phyloP scores from a whole-genome alignment of 2,888 invertebrate genomes.

The Papilio demoleus region DNA sequence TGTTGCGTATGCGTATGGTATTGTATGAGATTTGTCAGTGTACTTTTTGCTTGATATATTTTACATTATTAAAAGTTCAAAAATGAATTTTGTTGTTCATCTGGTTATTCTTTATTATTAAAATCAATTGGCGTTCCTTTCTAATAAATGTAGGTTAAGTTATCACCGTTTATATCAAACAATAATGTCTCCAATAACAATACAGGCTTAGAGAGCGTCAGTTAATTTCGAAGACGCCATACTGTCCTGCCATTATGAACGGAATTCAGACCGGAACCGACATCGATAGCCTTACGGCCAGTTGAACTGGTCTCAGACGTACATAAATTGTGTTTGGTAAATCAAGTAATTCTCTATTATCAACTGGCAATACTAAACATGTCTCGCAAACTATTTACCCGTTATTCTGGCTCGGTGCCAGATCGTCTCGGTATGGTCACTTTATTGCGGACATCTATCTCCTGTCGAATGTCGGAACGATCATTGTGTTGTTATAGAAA shows the following conservation, averaged over 20 bases:
- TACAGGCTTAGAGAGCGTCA: neutral
- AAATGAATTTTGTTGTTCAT: too few relatives aligned
- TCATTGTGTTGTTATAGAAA: slow-evolving; percentile 51
- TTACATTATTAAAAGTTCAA: too few relatives aligned
- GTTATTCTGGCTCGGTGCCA: slow-evolving; percentile 57
- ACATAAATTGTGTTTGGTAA: slow-evolving; percentile 38
- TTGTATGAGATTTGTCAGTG: too few relatives aligned
- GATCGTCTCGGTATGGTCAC: slow-evolving; percentile 54
- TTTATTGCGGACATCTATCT: slow-evolving; percentile 60
- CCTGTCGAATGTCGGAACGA: slow-evolving; percentile 44
- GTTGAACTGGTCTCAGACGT: slow-evolving; percentile 21
- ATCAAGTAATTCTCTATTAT: slow-evolving; percentile 40
- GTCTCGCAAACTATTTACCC: slow-evolving; percentile 38
- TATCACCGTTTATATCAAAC: neutral
- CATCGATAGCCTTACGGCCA: slow-evolving; percentile 9
- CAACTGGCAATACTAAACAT: slow-evolving; percentile 43
- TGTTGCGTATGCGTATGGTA: too few relatives aligned
- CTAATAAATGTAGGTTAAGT: too few relatives aligned
- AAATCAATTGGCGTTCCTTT: too few relatives aligned
- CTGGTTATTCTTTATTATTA: too few relatives aligned
- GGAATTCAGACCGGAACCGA: slow-evolving; percentile 32
- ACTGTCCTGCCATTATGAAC: slow-evolving; percentile 21
- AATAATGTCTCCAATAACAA: slow-evolving; percentile 10
- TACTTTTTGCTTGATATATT: too few relatives aligned
- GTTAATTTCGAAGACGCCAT: slow-evolving; percentile 23